Evolutionary conservation across 2,888 invertebrate genomes (phyloP).

Genomic region (Ryuthela nishihirai): DNA sequence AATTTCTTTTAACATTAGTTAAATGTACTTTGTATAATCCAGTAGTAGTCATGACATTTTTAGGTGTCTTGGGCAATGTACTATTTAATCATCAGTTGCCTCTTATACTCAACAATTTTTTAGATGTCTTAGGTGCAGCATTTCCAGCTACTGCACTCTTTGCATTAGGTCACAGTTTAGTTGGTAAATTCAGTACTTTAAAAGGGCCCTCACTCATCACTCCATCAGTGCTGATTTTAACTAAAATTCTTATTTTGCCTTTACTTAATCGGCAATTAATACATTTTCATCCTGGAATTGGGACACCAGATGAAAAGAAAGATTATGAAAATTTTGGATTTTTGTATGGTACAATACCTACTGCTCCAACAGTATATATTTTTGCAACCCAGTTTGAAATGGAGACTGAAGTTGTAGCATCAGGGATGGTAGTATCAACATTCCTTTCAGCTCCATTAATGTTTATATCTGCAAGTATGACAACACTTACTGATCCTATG

Average conservation of each 20-base stretch:
- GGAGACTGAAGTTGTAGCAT: conserved; percentile 38
- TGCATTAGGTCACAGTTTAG: conserved; percentile 84
- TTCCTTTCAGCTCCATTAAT: conserved; percentile 91
- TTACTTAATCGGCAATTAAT: conserved; percentile 81
- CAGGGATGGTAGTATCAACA: conserved; percentile 81
- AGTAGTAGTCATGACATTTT: conserved; percentile 84
- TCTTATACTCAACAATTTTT: conserved; percentile 23
- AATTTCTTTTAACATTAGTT: too few species aligned
- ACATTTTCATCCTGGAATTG: conserved; percentile 59
- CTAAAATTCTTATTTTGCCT: conserved; percentile 80
- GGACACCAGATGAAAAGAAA: conserved; percentile 67
- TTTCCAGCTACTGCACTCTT: conserved; percentile 90
- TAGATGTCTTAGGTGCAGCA: conserved; percentile 55
- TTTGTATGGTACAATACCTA: conserved; percentile 91
- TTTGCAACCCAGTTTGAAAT: conserved; percentile 82
- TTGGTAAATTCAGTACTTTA: conserved; percentile 77
- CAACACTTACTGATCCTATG: conserved; percentile 64
- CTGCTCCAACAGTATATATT: conserved; percentile 94
- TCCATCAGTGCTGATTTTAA: conserved; percentile 80
- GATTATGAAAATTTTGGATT: conserved; percentile 89
- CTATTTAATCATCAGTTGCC: conserved; percentile 34
- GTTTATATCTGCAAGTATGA: conserved; percentile 92
- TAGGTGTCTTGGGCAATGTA: conserved; percentile 69
- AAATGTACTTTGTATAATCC: conserved; percentile 82
- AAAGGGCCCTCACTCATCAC: conserved; percentile 73